Conservation (phyloP, 1,140 invertebrate genomes). For the Ceratina japonica region DNA sequence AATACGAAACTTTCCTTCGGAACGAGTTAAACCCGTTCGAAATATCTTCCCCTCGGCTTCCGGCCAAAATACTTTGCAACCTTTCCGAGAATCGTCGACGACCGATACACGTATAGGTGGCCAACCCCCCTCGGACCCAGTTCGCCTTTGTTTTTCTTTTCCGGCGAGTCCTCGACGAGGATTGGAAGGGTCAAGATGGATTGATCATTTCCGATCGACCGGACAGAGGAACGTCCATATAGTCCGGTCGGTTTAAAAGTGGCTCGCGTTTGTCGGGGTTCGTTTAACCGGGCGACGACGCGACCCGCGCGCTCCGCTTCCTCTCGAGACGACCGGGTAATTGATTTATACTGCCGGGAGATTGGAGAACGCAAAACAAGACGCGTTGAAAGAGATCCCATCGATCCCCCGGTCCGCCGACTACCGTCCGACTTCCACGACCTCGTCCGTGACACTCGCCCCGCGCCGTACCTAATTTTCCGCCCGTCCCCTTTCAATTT, state of each 20-base stretch:
- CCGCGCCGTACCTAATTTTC: not conserved
- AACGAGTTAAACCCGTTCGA: conserved; percentile 1
- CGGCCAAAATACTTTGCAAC: conserved; percentile 1
- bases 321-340: not conserved
- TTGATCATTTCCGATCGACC: not conserved
- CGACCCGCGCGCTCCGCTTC: not conserved
- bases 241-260: not conserved
- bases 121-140: too few species aligned
- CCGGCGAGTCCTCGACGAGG: not conserved
- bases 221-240: not conserved
- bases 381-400: not conserved
- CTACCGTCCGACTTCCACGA: not conserved
- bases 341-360: conserved; percentile 14
- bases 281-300: not conserved
- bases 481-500: not conserved
- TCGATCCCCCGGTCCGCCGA: not conserved
- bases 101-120: not conserved
- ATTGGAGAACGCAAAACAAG: conserved; percentile 14
- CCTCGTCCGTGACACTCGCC: not conserved
- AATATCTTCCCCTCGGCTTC: conserved; percentile 3
- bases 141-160: not conserved
- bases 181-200: not conserved
- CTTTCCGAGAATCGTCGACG: not conserved
- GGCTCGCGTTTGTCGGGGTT: not conserved
- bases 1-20: not conserved